Base-by-base conservation (phyloP, 2,113 vertebrate genomes). In the Solenodon paradoxus region DNA sequence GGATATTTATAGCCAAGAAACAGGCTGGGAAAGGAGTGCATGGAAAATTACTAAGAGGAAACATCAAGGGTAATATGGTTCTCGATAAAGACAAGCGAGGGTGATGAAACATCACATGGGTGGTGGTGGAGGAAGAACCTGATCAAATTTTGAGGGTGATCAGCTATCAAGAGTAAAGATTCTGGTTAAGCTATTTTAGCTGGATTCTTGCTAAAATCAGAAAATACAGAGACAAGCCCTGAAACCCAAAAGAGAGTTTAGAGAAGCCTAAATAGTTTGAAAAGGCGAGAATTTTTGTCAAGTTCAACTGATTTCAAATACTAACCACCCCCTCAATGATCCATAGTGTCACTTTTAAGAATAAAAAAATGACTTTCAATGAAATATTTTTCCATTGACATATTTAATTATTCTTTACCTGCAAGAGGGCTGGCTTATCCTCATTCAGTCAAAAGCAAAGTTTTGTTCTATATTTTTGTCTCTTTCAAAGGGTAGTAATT, bases 401-500 rank as follows among this genome's bases (percentile, higher is more conserved):
- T 4, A 35, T 93, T 72, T 81, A 90, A 85, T 74, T 59, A 59
- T 55, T 64, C 22, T 86, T 92, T 79, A 66, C 75, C 68, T 77
- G 10, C n/a, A 57, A 83, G 55, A 95, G 26, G 13, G 63, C n/a
- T 69, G 40, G 15, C 47, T 51, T 93, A 17, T 64, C 71, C 78
- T 69, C 57, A 63, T 86, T 90, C 17, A 51, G 45, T 47, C 40
- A 95, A 87, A 79, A 38, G 59, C 17, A 90, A 92, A 94, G 28
- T 10, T 79, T 35, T 91, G n/a, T 11, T 83, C 26, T 63, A 42
- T 45, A 17, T 30, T 45, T 91, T 64, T 93, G 45, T 74, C 69
- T 93, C 51, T 15, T 38, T 83, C 40, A 13, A 88, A 92, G 30
- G 24, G 17, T 82, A 89, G 82, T 69, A 92, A 93, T 79, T 82